Percentiles rank a stretch among this genome's conserved stretches.
These are phyloP conservation scores for Andrena marginata DNA, from an alignment of 2,888 invertebrate genomes.

Conservation along the genomic window DNA sequence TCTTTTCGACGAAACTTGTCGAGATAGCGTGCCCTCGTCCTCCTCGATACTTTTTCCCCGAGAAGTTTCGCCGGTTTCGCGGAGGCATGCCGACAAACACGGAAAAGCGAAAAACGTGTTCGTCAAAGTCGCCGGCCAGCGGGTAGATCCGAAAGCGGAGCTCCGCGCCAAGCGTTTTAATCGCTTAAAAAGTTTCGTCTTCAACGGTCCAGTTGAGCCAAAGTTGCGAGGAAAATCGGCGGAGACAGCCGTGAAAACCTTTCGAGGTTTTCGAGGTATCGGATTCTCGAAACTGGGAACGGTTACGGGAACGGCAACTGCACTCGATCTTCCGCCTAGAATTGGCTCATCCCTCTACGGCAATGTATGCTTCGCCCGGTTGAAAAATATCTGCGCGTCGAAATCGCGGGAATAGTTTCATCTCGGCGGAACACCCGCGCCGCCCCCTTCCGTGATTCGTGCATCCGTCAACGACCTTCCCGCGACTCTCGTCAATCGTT, in stretches of 20 bases:
- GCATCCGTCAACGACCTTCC: not conserved
- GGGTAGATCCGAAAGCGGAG: not conserved
- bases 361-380: slow-evolving; percentile 72
- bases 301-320: slow-evolving; percentile 56
- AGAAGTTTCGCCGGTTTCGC: slow-evolving; percentile 6
- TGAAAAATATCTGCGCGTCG: slow-evolving; percentile 70
- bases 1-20: not conserved
- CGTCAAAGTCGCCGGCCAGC: not conserved
- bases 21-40: not conserved
- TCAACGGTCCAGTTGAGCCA: not conserved
- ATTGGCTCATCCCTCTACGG: slow-evolving; percentile 74
- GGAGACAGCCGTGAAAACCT: slow-evolving; percentile 2
- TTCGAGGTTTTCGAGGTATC: too few species aligned
- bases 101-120: not conserved
- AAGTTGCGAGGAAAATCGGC: not conserved
- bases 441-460: not conserved
- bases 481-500: not conserved
- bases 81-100: not conserved
- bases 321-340: slow-evolving; percentile 72
- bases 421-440: slow-evolving; percentile 21
- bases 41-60: slow-evolving; percentile 13
- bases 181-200: not conserved
- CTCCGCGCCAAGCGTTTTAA: not conserved
- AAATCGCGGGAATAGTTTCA: slow-evolving; percentile 47
- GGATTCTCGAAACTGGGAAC: slow-evolving; percentile 16